Evolutionary conservation across 92 coral and sea anemone species (phyloP).

Genomic region (Bergia sp.): DNA sequence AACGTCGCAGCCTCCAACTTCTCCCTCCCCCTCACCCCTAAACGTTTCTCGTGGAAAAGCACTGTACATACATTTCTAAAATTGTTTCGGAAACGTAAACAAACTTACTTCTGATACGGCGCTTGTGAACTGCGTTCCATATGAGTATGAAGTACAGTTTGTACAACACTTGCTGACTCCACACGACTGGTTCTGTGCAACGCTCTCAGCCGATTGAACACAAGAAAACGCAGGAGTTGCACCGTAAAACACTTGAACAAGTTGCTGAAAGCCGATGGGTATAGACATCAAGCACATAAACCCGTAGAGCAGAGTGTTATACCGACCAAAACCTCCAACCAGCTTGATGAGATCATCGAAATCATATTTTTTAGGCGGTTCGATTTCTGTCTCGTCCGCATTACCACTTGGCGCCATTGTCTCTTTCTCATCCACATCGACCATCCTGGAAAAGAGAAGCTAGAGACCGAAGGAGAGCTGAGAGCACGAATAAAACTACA

Average conservation of each 20-base stretch:
- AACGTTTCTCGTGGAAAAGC: too few species aligned
- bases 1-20: too few species aligned
- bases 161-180: slow-evolving; percentile 59
- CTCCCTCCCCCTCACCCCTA: too few species aligned
- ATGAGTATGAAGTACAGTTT: slow-evolving; percentile 68
- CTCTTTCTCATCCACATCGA: slow-evolving; percentile 22
- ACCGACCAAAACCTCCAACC: slow-evolving; percentile 83
- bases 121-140: slow-evolving; percentile 62
- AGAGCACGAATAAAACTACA: background rate
- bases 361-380: slow-evolving; percentile 44
- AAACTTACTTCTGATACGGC: slow-evolving; percentile 76
- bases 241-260: slow-evolving; percentile 79
- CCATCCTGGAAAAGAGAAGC: background rate
- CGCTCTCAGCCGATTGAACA: background rate
- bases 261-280: slow-evolving; percentile 75
- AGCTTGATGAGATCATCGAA: slow-evolving; percentile 73
- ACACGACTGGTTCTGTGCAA: slow-evolving; percentile 46
- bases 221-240: slow-evolving; percentile 71
- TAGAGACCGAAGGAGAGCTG: too few species aligned
- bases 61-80: too few species aligned
- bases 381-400: background rate
- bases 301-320: slow-evolving; percentile 64
- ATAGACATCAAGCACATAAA: slow-evolving; percentile 79
- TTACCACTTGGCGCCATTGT: background rate
- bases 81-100: background rate